Conservation (phyloP, 2,888 invertebrate species). For the Matsumyia berberina region DNA sequence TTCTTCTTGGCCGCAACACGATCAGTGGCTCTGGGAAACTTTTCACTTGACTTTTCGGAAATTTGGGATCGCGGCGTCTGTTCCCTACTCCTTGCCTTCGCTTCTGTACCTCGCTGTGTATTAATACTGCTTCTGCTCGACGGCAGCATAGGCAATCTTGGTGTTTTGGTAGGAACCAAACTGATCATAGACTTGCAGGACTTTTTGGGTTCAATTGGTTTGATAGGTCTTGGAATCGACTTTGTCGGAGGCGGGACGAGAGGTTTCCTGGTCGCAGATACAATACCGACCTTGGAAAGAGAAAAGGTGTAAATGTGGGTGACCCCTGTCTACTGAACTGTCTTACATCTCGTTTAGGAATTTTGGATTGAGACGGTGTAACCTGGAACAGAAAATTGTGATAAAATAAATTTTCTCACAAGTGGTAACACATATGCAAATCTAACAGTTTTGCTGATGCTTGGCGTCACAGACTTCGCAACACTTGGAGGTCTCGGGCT, state of each 20-base stretch:
- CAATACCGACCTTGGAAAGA: too few species aligned
- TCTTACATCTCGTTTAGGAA: conserved; percentile 57
- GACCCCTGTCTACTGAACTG: too few species aligned
- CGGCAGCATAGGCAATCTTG: not conserved
- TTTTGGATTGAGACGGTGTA: conserved; percentile 42
- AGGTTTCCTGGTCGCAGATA: too few species aligned
- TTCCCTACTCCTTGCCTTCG: conserved; percentile 21
- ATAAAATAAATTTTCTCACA: not conserved
- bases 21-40: conserved; percentile 7
- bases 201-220: not conserved
- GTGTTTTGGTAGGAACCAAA: not conserved
- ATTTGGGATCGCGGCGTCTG: conserved; percentile 20
- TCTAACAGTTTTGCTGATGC: too few species aligned
- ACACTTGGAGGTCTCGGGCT: not conserved
- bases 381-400: not conserved
- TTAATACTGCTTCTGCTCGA: conserved; percentile 31
- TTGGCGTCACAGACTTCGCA: not conserved
- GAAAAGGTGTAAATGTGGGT: too few species aligned
- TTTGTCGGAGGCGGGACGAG: too few species aligned
- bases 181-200: conserved; percentile 14
- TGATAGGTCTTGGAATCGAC: not conserved
- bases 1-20: conserved; percentile 15
- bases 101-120: conserved; percentile 3
- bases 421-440: too few species aligned
- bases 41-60: not conserved